These are phyloP conservation scores for Autographa gamma DNA, from an alignment of 2,888 invertebrate genomes.

Conservation along the genomic window DNA sequence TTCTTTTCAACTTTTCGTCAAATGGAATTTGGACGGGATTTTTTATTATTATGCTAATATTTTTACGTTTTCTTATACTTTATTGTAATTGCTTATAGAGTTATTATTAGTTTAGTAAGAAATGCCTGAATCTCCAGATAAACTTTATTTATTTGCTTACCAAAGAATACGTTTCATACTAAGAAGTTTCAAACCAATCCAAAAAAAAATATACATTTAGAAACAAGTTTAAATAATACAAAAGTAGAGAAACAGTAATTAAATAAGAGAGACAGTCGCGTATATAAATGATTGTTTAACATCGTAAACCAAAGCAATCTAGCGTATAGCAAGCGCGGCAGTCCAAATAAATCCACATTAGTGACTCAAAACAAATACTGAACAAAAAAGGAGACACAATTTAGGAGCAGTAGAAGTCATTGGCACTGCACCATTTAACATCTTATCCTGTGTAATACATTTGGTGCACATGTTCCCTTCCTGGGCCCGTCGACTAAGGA, in stretches of 20 bases:
- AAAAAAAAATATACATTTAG: no score
- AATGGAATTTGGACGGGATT: constrained; percentile 37
- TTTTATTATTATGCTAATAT: constrained; percentile 1
- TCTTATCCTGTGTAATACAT: constrained; percentile 80
- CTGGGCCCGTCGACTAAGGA: constrained; percentile 76
- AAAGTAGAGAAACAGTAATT: not conserved
- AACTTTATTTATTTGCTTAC: not conserved
- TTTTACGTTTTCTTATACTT: not conserved
- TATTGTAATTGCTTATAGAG: not conserved
- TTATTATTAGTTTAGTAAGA: not conserved
- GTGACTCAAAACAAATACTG: constrained; percentile 35
- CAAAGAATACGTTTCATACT: not conserved
- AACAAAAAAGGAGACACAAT: constrained; percentile 55
- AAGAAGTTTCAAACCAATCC: no score
- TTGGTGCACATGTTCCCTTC: constrained; percentile 79
- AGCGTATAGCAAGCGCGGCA: constrained; percentile 6
- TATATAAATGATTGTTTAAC: not conserved
- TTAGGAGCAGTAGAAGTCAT: constrained; percentile 73
- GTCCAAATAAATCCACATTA: constrained; percentile 35
- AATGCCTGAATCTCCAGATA: not conserved
- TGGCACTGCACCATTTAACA: constrained; percentile 80
- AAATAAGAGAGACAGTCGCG: not conserved
- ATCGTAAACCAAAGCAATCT: not conserved
- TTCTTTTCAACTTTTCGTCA: constrained; percentile 29
- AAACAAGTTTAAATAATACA: no score